Conservation (phyloP, 2,888 invertebrate species). For the Gymnosoma rotundatum region DNA sequence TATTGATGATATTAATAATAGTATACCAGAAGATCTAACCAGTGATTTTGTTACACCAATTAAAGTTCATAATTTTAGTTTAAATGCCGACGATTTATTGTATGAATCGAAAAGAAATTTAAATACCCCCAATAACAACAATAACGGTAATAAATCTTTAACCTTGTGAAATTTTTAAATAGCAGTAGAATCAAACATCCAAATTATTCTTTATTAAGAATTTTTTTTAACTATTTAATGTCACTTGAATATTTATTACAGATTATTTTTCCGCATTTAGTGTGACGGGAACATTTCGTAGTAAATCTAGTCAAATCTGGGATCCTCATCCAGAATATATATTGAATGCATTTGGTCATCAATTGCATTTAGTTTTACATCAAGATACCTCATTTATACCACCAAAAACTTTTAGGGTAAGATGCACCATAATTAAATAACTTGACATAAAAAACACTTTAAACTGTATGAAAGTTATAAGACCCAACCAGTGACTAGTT, state of each 20-base stretch:
- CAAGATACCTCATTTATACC: conserved; percentile 81
- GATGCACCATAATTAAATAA: conserved; percentile 25
- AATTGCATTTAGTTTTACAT: conserved; percentile 79
- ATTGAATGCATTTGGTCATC: conserved; percentile 85
- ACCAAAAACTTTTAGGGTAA: conserved; percentile 78
- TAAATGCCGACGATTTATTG: conserved; percentile 84
- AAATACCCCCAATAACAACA: conserved; percentile 71
- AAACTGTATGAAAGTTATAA: too few species aligned
- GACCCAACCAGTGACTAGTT: too few species aligned
- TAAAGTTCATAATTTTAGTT: conserved; percentile 84
- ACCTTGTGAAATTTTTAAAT: not conserved
- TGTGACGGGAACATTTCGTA: conserved; percentile 87
- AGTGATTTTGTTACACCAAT: conserved; percentile 84
- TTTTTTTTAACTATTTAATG: not conserved
- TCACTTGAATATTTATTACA: conserved; percentile 32
- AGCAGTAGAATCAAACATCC: too few species aligned
- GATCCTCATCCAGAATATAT: conserved; percentile 89
- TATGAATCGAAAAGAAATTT: conserved; percentile 82
- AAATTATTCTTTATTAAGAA: not conserved
- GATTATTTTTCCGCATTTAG: conserved; percentile 82
- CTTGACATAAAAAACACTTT: not conserved
- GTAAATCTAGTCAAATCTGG: conserved; percentile 85
- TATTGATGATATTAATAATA: conserved; percentile 74
- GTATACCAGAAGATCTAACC: conserved; percentile 74
- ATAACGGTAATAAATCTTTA: conserved; percentile 49